Percentiles rank a stretch among this genome's conserved stretches.
Conservation (phyloP, 2,797 vertebrate species). For the Squalus acanthias region DNA sequence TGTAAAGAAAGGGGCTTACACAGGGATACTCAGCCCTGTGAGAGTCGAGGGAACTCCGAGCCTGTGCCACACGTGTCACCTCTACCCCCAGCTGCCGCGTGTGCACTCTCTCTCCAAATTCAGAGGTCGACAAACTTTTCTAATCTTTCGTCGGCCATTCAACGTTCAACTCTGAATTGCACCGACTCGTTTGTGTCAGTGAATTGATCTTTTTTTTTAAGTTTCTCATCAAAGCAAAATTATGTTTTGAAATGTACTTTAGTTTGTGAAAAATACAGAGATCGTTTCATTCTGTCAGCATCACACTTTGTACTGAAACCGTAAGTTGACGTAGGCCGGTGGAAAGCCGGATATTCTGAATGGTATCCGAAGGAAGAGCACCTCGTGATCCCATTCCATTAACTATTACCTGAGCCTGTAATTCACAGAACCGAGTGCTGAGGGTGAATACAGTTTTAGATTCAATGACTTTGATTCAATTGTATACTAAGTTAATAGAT, state of each 20-base stretch:
- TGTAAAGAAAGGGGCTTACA: neutral
- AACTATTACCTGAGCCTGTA: neutral
- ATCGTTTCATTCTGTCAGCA: neutral
- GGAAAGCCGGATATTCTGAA: neutral
- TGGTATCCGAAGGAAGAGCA: neutral
- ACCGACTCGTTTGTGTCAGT: neutral
- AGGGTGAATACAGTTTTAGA: too few relatives aligned
- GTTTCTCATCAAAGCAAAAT: neutral
- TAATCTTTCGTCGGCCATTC: neutral
- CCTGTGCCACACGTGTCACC: neutral
- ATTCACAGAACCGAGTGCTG: neutral
- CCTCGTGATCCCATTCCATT: neutral
- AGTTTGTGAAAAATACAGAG: neutral
- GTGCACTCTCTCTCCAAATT: neutral
- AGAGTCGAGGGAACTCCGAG: neutral
- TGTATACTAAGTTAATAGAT: neutral
- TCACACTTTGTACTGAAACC: neutral
- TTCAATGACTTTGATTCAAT: neutral
- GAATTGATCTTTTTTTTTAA: neutral
- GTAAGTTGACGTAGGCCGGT: neutral
- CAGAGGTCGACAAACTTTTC: neutral
- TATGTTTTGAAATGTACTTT: neutral
- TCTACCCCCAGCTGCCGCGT: too few relatives aligned
- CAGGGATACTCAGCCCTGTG: neutral
- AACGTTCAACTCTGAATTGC: neutral